phyloP scores from a whole-genome alignment of 2,113 vertebrate genomes.

The Sylvietta virens region DNA sequence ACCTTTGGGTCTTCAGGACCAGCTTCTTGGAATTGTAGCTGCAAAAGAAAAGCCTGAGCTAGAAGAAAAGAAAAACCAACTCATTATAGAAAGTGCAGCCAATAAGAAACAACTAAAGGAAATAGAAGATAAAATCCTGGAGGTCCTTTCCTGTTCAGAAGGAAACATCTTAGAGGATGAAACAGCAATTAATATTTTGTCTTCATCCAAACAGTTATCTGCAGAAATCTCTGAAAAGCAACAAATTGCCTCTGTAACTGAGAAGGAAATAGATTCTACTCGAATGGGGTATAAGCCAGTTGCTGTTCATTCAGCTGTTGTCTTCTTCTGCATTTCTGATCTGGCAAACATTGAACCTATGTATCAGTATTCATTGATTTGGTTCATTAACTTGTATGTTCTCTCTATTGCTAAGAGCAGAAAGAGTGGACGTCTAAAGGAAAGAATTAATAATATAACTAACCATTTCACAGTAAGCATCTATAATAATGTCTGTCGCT shows the following conservation, averaged over 20 bases:
- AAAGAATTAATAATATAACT: slow-evolving; percentile 78
- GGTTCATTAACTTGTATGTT: slow-evolving; percentile 89
- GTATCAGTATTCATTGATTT: slow-evolving; percentile 91
- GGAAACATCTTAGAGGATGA: slow-evolving; percentile 94
- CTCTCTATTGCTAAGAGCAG: slow-evolving; percentile 80
- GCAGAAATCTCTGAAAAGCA: slow-evolving; percentile 91
- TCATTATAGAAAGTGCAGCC: slow-evolving; percentile 86
- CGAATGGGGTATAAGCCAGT: slow-evolving; percentile 90
- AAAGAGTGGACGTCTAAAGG: slow-evolving; percentile 72
- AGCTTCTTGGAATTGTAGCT: slow-evolving; percentile 89
- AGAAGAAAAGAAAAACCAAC: slow-evolving; percentile 88
- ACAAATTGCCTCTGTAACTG: slow-evolving; percentile 82
- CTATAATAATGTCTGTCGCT: slow-evolving; percentile 89
- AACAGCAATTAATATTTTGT: slow-evolving; percentile 85
- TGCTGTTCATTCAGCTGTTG: slow-evolving; percentile 83
- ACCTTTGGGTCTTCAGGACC: slow-evolving; percentile 89
- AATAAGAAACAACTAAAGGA: slow-evolving; percentile 91
- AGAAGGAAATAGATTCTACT: slow-evolving; percentile 86
- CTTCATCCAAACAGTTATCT: slow-evolving; percentile 86
- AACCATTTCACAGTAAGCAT: slow-evolving; percentile 85
- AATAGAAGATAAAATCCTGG: slow-evolving; percentile 89
- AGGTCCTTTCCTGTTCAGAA: slow-evolving; percentile 84
- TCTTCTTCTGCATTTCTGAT: slow-evolving; percentile 93
- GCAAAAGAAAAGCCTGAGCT: slow-evolving; percentile 91
- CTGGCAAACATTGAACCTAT: slow-evolving; percentile 91